Evolutionary conservation across 2,113 vertebrate genomes (phyloP).

Genomic region (Barnardius zonarius): DNA sequence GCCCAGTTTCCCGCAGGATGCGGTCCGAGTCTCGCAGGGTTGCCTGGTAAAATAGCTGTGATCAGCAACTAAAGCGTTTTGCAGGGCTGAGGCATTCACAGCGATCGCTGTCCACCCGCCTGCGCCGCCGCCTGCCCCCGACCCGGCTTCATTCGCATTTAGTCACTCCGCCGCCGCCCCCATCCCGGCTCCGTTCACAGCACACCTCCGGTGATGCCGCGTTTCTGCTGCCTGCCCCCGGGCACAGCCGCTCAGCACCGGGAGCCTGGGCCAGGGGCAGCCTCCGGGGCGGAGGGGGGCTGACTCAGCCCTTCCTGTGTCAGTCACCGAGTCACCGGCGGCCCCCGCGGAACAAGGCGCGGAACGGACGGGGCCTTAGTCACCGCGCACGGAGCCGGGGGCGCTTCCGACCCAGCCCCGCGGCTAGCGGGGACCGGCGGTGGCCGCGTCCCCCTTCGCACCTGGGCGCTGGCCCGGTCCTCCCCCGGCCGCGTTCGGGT

Average conservation of each 20-base stretch:
- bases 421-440: background rate
- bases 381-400: background rate
- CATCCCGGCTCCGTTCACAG: background rate
- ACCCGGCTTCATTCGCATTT: background rate
- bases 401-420: background rate
- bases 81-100: rapidly evolving
- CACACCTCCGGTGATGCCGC: background rate
- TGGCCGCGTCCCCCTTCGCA: background rate
- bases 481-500: background rate
- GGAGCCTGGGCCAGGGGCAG: background rate
- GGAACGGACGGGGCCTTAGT: background rate
- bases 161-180: background rate
- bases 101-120: background rate
- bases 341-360: background rate
- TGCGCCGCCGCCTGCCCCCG: background rate
- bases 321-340: background rate
- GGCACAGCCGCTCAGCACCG: background rate
- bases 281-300: background rate
- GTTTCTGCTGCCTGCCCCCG: background rate
- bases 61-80: background rate
- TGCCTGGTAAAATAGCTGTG: background rate
- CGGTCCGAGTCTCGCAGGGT: rapidly evolving
- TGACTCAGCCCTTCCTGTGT: background rate
- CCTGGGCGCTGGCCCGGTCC: background rate
- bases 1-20: rapidly evolving